Evolutionary conservation across 2,888 invertebrate genomes (phyloP).

Genomic region (Hemaris fuciformis): DNA sequence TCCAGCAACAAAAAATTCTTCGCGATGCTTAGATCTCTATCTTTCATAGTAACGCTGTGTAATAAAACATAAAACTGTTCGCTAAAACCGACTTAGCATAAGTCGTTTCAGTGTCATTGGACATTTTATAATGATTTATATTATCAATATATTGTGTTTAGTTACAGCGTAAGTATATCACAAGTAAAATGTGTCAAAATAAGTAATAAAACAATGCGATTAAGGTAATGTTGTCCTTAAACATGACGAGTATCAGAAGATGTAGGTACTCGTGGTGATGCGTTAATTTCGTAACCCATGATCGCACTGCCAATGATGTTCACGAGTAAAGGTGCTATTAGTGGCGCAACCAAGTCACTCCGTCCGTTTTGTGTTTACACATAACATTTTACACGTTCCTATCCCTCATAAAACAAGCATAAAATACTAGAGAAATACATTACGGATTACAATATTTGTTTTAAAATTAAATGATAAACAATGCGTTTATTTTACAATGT

Average conservation of each 20-base stretch:
- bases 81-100: too few species aligned
- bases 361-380: constrained; percentile 26
- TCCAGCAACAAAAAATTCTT: neutral
- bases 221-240: too few species aligned
- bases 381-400: constrained; percentile 31
- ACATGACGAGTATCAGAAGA: too few species aligned
- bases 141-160: too few species aligned
- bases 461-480: constrained; percentile 15
- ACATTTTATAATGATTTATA: too few species aligned
- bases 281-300: constrained; percentile 6
- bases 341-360: constrained; percentile 20
- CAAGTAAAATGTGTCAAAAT: too few species aligned
- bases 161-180: too few species aligned
- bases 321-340: constrained; percentile 17
- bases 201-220: too few species aligned
- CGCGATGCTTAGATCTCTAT: neutral
- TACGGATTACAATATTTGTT: constrained; percentile 22
- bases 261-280: neutral
- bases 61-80: too few species aligned
- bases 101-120: too few species aligned
- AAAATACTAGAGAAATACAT: constrained; percentile 25
- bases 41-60: too few species aligned
- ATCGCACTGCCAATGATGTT: neutral
- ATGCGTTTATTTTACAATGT: neutral
- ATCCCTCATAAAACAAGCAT: constrained; percentile 33